Evolutionary conservation across 2,888 invertebrate genomes (phyloP), one percentile per base, ranked within the genome.

Genomic region (Lepidochrysops patricia): DNA sequence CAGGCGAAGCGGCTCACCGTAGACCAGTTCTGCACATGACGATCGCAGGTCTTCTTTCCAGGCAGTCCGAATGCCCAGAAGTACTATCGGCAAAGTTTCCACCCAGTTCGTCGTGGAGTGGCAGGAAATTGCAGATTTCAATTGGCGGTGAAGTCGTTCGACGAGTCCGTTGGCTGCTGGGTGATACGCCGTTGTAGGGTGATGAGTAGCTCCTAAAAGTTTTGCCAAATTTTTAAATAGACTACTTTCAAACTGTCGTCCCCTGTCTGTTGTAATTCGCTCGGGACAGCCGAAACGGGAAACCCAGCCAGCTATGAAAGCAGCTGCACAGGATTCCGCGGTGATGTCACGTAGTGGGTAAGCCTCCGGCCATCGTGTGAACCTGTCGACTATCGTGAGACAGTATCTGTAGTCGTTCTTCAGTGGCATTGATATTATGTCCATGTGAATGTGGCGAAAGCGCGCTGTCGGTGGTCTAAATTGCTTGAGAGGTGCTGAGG

Each of bases 171-270:
- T 54, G 2, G 54, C 54, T 4, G 63, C 62, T 1, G 68, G 71
- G 15, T 72, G 70, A 25, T 70, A 71, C 0, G 72, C 68, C 0
- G 72, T 70, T 0, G 72, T 72, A 0, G 56, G 29, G 4, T 34
- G 19, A 23, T 66, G 70, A 0, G 65, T 32, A 32, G 63, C 62
- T 0, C 71, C 70, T 0, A 61, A 27, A 1, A 61, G 12, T 27
- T 56, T 13, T 0, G 66, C 37, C 9, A 68, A 58, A 4, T 27
- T 4, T 9, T 67, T 48, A 34, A 70, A 69, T 9, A 71, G 59
- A 0, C 63, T 23, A 0, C 68, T 67, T 32, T 69, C 67, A 23
- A 64, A 75, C 58, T 79, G 81, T 6, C 58, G 23, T 0, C 62
- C 60, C 0, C 64, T 25, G 15, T 63, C 49, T 12, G 49, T 49